A percentile compares a stretch with the other conserved stretches of the same genome.
These are phyloP conservation scores for Sycophaga agraensis DNA, from an alignment of 1,140 invertebrate species.

Conservation along the genomic window DNA sequence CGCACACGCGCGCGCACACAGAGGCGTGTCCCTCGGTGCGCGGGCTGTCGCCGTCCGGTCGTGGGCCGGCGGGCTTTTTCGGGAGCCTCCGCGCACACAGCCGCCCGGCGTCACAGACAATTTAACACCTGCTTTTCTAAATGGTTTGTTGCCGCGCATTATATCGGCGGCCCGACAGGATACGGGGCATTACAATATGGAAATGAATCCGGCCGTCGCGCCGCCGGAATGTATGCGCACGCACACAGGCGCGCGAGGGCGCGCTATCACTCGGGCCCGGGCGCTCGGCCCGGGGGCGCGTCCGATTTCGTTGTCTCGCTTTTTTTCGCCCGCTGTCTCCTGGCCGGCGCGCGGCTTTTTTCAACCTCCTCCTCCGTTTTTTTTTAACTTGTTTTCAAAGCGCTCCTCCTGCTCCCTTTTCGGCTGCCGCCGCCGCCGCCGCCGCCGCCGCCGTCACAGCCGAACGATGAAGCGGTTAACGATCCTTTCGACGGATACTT, in stretches of 20 bases:
- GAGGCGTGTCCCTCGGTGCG: too few species aligned
- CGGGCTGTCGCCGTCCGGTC: too few species aligned
- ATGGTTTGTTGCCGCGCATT: constrained; percentile 56
- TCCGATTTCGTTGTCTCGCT: too few species aligned
- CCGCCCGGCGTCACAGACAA: constrained; percentile 57
- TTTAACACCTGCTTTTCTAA: constrained; percentile 58
- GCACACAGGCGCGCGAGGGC: constrained; percentile 27
- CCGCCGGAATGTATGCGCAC: constrained; percentile 30
- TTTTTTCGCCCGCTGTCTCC: too few species aligned
- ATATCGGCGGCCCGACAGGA: constrained; percentile 53
- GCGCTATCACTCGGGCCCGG: constrained; percentile 14
- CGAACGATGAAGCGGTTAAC: constrained; percentile 11
- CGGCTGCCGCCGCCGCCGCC: neutral
- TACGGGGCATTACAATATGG: constrained; percentile 57
- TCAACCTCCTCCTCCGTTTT: too few species aligned
- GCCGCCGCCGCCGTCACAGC: neutral
- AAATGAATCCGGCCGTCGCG: constrained; percentile 52
- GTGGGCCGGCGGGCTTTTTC: too few species aligned
- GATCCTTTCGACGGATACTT: constrained; percentile 3
- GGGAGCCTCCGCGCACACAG: constrained; percentile 17
- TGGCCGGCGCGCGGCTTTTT: too few species aligned
- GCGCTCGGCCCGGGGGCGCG: too few species aligned
- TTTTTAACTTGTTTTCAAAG: too few species aligned
- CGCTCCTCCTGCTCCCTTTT: neutral
- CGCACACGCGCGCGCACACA: constrained; percentile 33